Evolutionary conservation across 2,113 vertebrate species (phyloP).

Genomic region (Typhlomys cinereus): DNA sequence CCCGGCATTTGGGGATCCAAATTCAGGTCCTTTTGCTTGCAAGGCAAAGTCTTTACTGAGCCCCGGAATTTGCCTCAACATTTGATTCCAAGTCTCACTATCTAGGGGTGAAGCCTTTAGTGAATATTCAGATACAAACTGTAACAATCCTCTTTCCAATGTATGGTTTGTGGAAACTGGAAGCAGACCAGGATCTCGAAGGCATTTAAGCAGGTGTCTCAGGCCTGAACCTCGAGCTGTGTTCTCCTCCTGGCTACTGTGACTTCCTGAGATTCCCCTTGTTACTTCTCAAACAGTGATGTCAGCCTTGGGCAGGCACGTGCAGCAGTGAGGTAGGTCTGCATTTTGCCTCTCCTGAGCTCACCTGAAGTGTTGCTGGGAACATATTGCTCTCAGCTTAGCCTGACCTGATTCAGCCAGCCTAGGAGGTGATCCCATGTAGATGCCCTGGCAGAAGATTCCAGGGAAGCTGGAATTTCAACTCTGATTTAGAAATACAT

Average conservation of each 20-base stretch:
- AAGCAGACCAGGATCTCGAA: not conserved
- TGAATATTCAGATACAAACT: not conserved
- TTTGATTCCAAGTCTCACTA: too few species aligned
- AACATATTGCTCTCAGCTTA: not conserved
- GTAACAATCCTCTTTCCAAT: not conserved
- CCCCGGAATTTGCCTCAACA: too few species aligned
- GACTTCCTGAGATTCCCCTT: not conserved
- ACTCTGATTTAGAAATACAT: not conserved
- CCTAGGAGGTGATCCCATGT: not conserved
- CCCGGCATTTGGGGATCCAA: too few species aligned
- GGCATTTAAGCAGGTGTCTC: not conserved
- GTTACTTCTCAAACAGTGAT: not conserved
- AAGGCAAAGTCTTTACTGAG: too few species aligned
- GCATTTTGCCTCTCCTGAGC: not conserved
- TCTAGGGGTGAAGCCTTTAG: too few species aligned
- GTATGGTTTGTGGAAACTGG: not conserved
- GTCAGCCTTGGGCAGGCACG: not conserved
- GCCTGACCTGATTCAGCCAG: not conserved
- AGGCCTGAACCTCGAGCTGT: not conserved
- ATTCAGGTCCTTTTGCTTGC: too few species aligned
- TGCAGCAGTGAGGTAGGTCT: fast-evolving
- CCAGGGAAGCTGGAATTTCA: not conserved
- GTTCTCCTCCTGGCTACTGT: not conserved
- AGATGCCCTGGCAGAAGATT: not conserved
- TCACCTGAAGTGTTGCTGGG: not conserved